These are phyloP conservation scores for Lacerta viridis DNA, from an alignment of 2,797 vertebrate genomes.

Conservation along the genomic window DNA sequence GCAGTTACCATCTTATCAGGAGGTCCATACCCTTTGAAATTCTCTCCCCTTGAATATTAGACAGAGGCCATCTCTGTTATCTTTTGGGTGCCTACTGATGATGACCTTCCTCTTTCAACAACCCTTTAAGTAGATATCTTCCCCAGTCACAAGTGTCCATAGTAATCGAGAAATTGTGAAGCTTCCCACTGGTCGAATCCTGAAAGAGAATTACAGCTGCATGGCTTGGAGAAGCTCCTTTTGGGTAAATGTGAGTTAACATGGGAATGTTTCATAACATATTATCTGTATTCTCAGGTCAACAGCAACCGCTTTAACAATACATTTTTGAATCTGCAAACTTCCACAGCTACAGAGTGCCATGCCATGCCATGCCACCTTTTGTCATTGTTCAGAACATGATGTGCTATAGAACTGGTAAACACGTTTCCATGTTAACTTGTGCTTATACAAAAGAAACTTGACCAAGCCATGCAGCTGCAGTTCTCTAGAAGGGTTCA, in stretches of 20 bases:
- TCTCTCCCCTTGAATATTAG: too few relatives aligned
- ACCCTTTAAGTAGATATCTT: too few relatives aligned
- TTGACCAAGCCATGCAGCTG: slow-evolving; percentile 54
- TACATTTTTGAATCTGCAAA: slow-evolving; percentile 33
- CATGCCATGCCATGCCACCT: slow-evolving; percentile 27
- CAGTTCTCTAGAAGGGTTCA: slow-evolving; percentile 42
- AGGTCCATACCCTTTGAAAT: too few relatives aligned
- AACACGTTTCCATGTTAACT: slow-evolving; percentile 17
- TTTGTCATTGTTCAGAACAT: slow-evolving; percentile 7
- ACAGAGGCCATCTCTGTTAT: too few relatives aligned
- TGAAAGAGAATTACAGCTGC: slow-evolving; percentile 52
- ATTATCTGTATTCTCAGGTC: not conserved
- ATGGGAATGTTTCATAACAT: slow-evolving; percentile 25
- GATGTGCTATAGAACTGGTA: slow-evolving; percentile 47
- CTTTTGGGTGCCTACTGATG: not conserved
- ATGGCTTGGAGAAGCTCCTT: slow-evolving; percentile 40
- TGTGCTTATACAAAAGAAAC: slow-evolving; percentile 40
- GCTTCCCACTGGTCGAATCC: slow-evolving; percentile 2
- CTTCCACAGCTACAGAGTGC: slow-evolving; percentile 23
- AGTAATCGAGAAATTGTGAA: not conserved
- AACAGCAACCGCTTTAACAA: not conserved
- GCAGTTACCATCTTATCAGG: too few relatives aligned
- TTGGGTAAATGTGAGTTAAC: slow-evolving; percentile 19
- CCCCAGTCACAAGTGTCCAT: not conserved
- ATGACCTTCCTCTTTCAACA: not conserved